Percentiles rank a stretch among this genome's conserved stretches.
phyloP scores from a whole-genome alignment of 2,113 vertebrate species.

The Pipa parva region DNA sequence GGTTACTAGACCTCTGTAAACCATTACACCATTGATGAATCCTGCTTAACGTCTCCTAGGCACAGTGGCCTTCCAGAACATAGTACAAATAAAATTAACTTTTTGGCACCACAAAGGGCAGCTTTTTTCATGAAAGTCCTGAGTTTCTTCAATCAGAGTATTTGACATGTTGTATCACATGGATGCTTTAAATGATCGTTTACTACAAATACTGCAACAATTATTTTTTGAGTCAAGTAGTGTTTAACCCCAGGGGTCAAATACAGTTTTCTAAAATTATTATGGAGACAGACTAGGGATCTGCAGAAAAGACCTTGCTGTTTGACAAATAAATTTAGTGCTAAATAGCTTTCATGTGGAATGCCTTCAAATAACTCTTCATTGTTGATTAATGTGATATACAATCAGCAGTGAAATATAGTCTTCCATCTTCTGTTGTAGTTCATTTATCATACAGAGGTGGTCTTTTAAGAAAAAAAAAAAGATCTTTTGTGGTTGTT shows the following conservation, averaged over 20 bases:
- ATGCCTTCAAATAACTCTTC: neutral
- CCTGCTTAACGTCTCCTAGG: no score
- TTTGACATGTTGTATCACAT: no score
- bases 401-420: constrained; percentile 1
- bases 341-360: neutral
- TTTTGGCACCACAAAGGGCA: no score
- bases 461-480: neutral
- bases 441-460: constrained; percentile 11
- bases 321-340: neutral
- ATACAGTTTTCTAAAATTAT: neutral
- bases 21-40: no score
- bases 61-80: no score
- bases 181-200: no score
- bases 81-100: no score
- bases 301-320: neutral
- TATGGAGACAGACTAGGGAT: neutral
- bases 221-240: no score
- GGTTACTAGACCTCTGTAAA: no score
- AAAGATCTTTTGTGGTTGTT: neutral
- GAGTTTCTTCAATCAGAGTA: no score
- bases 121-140: no score
- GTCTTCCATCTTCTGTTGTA: neutral
- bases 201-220: no score
- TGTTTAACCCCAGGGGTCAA: neutral
- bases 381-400: constrained; percentile 10